Evolutionary conservation across 2,888 invertebrate species (phyloP), one percentile per base, ranked within the genome.

Genomic region (Hirtodrosophila confusa): DNA sequence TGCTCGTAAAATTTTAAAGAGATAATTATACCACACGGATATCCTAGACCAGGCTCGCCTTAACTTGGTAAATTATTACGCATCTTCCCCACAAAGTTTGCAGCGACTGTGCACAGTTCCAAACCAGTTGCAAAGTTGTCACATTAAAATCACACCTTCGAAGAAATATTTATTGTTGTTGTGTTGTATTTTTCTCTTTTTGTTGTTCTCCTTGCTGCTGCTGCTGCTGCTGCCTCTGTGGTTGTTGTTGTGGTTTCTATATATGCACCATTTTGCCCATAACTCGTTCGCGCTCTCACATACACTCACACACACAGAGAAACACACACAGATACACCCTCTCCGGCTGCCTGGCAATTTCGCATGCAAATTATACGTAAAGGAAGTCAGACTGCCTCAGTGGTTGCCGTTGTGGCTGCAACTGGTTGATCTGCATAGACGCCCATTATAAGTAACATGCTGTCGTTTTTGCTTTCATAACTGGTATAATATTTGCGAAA

Each of bases 121-220:
- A 75, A 86, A 80, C 84, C 78, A 84, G 88, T 82, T 86, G 86
- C 86, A 77, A 84, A 79, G 80, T 87, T 88, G 89, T 88, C 87
- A 87, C 88, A 86, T 87, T 84, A 86, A 82, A 85, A 80, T 83
- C 83, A 88, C 88, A 86, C 83, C 80, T 86, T 82, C 73, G 66
- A 75, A 77, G 69, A 73, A 77, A 75, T 80, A 84, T 84, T 82
- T 78, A 75, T 80, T 79, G 70, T 80, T 64, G 65, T 69, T 74
- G 62, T 44, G 27, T 62, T 57, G 47, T 44, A 29, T 12, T 29
- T n/a, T n/a, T n/a, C 12, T 37, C 9, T 24, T 31, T 37, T 27
- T 24, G 27, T 27, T 7, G 31, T 35, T 35, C 8, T 7, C 12
- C 36, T 44, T 49, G 41, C 12, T 50, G 53, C 44, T 69, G 58